Conservation (phyloP, 2,888 invertebrate genomes). For the Galerucella pusilla region DNA sequence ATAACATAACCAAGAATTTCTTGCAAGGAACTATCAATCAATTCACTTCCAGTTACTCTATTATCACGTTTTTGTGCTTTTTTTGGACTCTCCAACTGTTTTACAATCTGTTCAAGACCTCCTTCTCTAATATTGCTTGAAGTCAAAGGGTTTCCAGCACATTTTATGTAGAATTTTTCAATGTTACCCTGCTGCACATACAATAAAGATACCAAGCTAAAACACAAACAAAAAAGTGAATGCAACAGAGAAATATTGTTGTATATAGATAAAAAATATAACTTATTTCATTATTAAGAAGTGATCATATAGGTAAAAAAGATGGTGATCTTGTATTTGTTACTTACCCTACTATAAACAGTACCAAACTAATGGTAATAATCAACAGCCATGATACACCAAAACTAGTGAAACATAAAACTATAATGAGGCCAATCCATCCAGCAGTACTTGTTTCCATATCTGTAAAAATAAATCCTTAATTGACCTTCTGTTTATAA, state of each 20-base stretch:
- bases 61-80: slow-evolving; percentile 65
- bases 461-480: slow-evolving; percentile 24
- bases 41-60: slow-evolving; percentile 84
- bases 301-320: neutral
- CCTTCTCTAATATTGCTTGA: slow-evolving; percentile 61
- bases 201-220: slow-evolving; percentile 60
- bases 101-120: slow-evolving; percentile 59
- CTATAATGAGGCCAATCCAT: slow-evolving; percentile 62
- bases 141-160: slow-evolving; percentile 61
- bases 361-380: slow-evolving; percentile 55
- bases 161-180: slow-evolving; percentile 60
- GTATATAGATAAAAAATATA: slow-evolving; percentile 10
- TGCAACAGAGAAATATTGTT: neutral
- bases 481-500: slow-evolving; percentile 17
- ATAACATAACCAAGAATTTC: slow-evolving; percentile 85
- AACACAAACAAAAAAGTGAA: slow-evolving; percentile 41
- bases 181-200: slow-evolving; percentile 63
- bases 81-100: slow-evolving; percentile 57
- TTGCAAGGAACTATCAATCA: slow-evolving; percentile 87
- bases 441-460: slow-evolving; percentile 57
- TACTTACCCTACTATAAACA: slow-evolving; percentile 63
- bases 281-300: neutral
- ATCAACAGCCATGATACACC: slow-evolving; percentile 63
- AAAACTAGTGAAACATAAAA: slow-evolving; percentile 63
- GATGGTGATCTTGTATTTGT: neutral